A percentile compares a stretch with the other conserved stretches of the same genome.
These are phyloP conservation scores for Poeciliopsis gracilis DNA, from an alignment of 2,797 vertebrate genomes.

Conservation along the genomic window DNA sequence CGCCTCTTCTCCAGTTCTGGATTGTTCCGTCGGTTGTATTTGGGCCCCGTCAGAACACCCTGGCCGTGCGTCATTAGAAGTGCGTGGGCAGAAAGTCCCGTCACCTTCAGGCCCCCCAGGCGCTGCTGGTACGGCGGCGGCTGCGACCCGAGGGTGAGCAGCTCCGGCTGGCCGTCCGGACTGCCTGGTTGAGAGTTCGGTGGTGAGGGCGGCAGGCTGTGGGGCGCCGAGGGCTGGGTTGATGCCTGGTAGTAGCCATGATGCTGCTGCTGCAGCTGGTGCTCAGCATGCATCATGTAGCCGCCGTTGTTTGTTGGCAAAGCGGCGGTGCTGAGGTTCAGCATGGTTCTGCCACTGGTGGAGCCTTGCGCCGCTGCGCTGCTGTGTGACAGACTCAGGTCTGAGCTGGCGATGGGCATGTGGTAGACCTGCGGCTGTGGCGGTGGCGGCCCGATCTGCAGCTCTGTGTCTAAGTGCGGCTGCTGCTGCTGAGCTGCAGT, in stretches of 20 bases:
- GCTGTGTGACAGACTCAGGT: constrained; percentile 77
- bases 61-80: constrained; percentile 86
- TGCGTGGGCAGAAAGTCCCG: constrained; percentile 78
- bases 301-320: constrained; percentile 65
- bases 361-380: constrained; percentile 63
- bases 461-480: constrained; percentile 62
- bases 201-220: constrained; percentile 89
- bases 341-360: constrained; percentile 78
- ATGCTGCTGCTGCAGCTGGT: constrained; percentile 48
- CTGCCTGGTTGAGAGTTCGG: constrained; percentile 93
- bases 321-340: constrained; percentile 77
- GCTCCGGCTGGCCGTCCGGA: constrained; percentile 86
- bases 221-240: constrained; percentile 69
- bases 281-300: constrained; percentile 79
- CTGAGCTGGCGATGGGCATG: constrained; percentile 78
- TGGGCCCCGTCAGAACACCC: constrained; percentile 84
- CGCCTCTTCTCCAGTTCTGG: constrained; percentile 93
- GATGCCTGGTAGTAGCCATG: constrained; percentile 69
- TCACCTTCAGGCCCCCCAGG: constrained; percentile 79
- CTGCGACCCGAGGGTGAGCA: constrained; percentile 80
- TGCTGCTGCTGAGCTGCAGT: constrained; percentile 42
- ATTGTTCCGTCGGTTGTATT: constrained; percentile 92
- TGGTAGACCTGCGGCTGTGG: constrained; percentile 87
- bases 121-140: constrained; percentile 83
- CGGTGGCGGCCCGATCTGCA: constrained; percentile 79